Base-by-base conservation (phyloP, 2,888 invertebrate genomes). In the Omphaloscelis lunosa region DNA sequence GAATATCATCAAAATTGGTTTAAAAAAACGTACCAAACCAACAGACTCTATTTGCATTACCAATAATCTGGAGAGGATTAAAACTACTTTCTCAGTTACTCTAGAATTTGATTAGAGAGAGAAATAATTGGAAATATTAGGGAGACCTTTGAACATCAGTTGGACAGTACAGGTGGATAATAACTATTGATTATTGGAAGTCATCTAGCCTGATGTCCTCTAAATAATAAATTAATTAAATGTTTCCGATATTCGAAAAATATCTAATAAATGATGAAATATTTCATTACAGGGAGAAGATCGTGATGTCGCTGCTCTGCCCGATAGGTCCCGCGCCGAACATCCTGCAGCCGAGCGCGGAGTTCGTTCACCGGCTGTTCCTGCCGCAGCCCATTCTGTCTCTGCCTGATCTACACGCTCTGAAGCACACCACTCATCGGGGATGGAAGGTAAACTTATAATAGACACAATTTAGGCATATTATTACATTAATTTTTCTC, bases 301-400 rank as follows among this genome's bases (percentile, higher is more conserved):
- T 99, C 86, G 99, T 99, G 81, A 99, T 99, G 99, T 99, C 99
- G 0, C 97, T 99, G 94, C 98, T 99, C 84, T 99, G 99, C 92
- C 99, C 99, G 0, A 98, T 99, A 90, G 99, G 99, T 0, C 99
- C 99, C 0, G 99, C 99, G 90, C 98, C 98, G 7, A 99, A 99
- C 95, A 98, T 99, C 77, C 96, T 99, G 86, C 97, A 98, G 91
- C 99, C 99, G 12, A 98, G 98, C 91, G 98, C 98, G 0, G 97
- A 98, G 89, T 99, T 99, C 96, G 97, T 97, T 27, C 99, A 99
- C 93, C 98, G 99, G 34, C 97, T 99, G 91, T 99, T 99, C 97
- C 96, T 99, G 83, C 98, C 98, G 75, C 99, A 99, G 96, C 99
- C 99, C 2, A 98, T 99, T 81, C 96, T 99, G 77, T 99, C 99